Evolutionary conservation across 2,797 vertebrate genomes (phyloP).

Genomic region (Lagorchestes hirsutus): DNA sequence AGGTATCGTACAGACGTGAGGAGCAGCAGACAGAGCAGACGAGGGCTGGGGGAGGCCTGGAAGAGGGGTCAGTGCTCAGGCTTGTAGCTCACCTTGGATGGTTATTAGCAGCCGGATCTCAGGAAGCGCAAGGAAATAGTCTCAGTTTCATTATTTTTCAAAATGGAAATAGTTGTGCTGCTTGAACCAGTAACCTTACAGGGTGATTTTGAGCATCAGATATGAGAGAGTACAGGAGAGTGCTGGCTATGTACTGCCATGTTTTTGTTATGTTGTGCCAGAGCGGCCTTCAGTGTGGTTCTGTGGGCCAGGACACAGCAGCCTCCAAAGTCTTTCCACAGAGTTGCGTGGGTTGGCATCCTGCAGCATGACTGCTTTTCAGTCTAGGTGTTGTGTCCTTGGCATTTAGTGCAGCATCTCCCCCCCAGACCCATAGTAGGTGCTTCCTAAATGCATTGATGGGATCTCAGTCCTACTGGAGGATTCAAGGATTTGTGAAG

Average conservation of each 20-base stretch:
- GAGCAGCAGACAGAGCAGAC: too few relatives aligned
- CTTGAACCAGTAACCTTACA: background rate
- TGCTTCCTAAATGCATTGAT: background rate
- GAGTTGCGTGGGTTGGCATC: background rate
- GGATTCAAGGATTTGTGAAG: background rate
- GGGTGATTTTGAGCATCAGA: background rate
- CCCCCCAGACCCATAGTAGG: background rate
- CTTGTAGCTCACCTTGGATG: accelerated
- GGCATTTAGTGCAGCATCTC: background rate
- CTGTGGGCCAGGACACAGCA: too few relatives aligned
- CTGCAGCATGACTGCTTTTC: background rate
- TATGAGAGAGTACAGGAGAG: background rate
- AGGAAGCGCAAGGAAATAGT: accelerated
- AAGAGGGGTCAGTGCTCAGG: background rate
- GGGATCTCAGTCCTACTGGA: too few relatives aligned
- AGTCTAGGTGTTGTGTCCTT: background rate
- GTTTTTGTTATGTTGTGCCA: background rate
- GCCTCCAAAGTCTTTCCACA: background rate
- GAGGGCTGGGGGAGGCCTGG: too few relatives aligned
- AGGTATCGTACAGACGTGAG: conserved; percentile 62
- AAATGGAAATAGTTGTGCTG: background rate
- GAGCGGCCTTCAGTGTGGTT: background rate
- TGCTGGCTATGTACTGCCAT: background rate
- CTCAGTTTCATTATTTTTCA: background rate
- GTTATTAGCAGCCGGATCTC: background rate